These are phyloP conservation scores for Pipa parva DNA, from an alignment of 2,113 vertebrate genomes.

Conservation along the genomic window DNA sequence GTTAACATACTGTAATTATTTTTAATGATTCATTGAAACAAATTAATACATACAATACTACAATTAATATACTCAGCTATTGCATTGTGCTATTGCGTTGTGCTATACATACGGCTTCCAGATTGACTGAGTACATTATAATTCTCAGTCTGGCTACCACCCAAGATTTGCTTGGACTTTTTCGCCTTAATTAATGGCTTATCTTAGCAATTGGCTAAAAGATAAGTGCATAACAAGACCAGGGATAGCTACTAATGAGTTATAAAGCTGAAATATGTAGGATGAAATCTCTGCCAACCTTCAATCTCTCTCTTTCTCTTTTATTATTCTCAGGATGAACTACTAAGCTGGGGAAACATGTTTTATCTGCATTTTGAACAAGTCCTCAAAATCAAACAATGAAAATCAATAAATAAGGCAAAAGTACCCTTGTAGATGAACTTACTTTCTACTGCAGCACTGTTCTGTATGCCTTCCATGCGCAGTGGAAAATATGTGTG, in stretches of 20 bases:
- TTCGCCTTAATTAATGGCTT: conserved; percentile 41
- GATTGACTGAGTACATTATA: conserved; percentile 35
- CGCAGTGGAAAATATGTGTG: no score
- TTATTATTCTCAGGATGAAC: no score
- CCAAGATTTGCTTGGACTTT: conserved; percentile 32
- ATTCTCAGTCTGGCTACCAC: conserved; percentile 25
- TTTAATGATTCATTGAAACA: background rate
- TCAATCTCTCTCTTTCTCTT: no score
- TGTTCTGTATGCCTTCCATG: no score
- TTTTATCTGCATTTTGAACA: no score
- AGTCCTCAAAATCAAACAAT: no score
- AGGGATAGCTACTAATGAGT: conserved; percentile 39
- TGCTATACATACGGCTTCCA: conserved; percentile 14
- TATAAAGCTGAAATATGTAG: conserved; percentile 39
- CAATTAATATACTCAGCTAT: background rate
- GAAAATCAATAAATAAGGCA: no score
- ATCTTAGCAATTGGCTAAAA: conserved; percentile 31
- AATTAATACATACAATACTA: background rate
- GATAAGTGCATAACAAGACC: conserved; percentile 31
- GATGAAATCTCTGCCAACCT: conserved; percentile 23
- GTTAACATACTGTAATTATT: background rate
- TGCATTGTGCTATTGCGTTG: background rate
- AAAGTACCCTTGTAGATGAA: no score
- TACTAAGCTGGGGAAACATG: no score
- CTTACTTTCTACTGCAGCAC: no score